These are phyloP conservation scores for Acheta domesticus DNA, from an alignment of 2,888 invertebrate species.

Conservation along the genomic window DNA sequence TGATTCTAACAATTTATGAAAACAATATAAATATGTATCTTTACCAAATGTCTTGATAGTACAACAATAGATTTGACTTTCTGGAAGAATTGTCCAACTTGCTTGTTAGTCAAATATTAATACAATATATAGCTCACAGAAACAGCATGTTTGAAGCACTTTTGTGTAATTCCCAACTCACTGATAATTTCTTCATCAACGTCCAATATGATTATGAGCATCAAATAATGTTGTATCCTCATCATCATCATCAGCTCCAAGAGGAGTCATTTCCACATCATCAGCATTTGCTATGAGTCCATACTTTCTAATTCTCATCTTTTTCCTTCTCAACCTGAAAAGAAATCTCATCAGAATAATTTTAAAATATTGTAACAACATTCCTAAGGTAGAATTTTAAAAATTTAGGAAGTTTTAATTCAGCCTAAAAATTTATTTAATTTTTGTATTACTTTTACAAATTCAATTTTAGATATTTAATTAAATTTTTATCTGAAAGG, in stretches of 20 bases:
- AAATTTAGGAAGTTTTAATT: not conserved
- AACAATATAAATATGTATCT: too few species aligned
- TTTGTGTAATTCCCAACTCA: not conserved
- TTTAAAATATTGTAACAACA: too few species aligned
- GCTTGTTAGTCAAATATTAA: not conserved
- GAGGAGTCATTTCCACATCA: conserved; percentile 49
- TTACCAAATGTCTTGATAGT: not conserved
- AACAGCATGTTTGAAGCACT: not conserved
- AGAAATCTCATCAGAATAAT: not conserved
- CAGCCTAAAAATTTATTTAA: too few species aligned
- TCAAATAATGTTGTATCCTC: conserved; percentile 50
- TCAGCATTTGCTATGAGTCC: conserved; percentile 49
- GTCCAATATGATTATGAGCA: conserved; percentile 41
- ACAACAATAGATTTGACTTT: not conserved
- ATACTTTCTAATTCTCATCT: conserved; percentile 48
- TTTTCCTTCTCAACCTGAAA: conserved; percentile 45
- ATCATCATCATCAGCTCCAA: conserved; percentile 50
- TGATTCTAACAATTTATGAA: too few species aligned
- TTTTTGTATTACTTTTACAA: not conserved
- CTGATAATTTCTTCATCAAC: not conserved
- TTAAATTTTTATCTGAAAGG: too few species aligned
- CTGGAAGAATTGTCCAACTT: not conserved
- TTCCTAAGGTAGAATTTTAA: not conserved
- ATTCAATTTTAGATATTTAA: not conserved
- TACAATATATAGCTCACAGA: not conserved